Conservation (phyloP, 2,113 vertebrate species). For the Scartelaos histophorus region DNA sequence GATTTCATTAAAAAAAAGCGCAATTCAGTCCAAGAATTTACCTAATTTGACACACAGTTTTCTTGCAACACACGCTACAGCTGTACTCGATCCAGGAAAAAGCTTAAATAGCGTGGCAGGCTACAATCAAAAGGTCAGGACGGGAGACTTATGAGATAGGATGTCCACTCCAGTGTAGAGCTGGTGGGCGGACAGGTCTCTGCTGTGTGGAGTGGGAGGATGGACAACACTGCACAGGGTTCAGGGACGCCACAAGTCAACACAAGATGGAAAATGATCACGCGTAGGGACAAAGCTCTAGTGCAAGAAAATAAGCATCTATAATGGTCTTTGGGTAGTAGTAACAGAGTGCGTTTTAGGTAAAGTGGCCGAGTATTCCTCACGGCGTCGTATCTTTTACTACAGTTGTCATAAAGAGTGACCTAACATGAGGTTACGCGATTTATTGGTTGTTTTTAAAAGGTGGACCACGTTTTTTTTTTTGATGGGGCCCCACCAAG, state of each 20-base stretch:
- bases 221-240: conserved; percentile 34
- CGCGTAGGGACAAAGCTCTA: conserved; percentile 39
- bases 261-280: conserved; percentile 45
- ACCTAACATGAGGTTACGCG: too few relatives aligned
- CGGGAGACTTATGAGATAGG: conserved; percentile 38
- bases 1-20: too few relatives aligned
- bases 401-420: neutral
- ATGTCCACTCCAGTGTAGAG: conserved; percentile 37
- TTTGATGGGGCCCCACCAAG: too few relatives aligned
- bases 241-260: conserved; percentile 26
- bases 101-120: conserved; percentile 20
- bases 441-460: too few relatives aligned
- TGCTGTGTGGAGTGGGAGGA: conserved; percentile 56
- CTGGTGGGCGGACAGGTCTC: conserved; percentile 49
- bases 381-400: neutral
- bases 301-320: conserved; percentile 46
- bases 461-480: too few relatives aligned
- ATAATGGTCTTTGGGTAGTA: conserved; percentile 21
- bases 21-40: neutral
- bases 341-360: conserved; percentile 2
- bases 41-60: neutral
- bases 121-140: conserved; percentile 54
- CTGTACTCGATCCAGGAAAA: conserved; percentile 10
- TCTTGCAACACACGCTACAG: neutral
- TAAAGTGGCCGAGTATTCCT: conserved; percentile 14